A percentile compares a stretch with the other conserved stretches of the same genome.
phyloP scores from a whole-genome alignment of 2,888 invertebrate species.

The Myopa tessellatipennis region DNA sequence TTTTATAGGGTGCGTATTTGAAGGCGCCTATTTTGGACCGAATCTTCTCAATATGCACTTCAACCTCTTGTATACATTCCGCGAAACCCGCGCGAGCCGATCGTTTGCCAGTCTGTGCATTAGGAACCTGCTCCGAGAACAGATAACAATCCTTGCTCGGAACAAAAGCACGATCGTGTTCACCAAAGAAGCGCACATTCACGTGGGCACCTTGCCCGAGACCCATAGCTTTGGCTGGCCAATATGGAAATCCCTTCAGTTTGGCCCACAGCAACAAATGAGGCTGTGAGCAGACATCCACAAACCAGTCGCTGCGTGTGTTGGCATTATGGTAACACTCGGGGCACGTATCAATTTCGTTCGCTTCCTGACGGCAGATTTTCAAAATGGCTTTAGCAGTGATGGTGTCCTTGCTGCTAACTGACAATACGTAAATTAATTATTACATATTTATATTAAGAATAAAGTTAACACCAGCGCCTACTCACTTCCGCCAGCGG shows the following conservation, averaged over 20 bases:
- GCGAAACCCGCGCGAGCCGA: conserved; percentile 69
- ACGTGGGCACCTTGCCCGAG: conserved; percentile 76
- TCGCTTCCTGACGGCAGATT: conserved; percentile 87
- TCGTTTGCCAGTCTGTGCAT: conserved; percentile 66
- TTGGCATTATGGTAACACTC: conserved; percentile 92
- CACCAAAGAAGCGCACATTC: conserved; percentile 94
- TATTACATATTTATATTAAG: not conserved
- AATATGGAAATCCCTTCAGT: conserved; percentile 94
- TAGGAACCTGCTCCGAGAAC: conserved; percentile 81
- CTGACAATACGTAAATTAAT: conserved; percentile 56
- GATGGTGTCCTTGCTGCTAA: conserved; percentile 79
- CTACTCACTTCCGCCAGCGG: conserved; percentile 87
- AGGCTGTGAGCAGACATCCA: conserved; percentile 89
- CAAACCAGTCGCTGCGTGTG: conserved; percentile 87
- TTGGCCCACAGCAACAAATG: conserved; percentile 96
- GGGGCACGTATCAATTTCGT: conserved; percentile 92
- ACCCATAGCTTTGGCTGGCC: conserved; percentile 95
- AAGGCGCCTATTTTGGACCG: conserved; percentile 79
- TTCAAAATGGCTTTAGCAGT: conserved; percentile 84
- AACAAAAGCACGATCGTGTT: conserved; percentile 94
- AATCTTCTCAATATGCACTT: conserved; percentile 80
- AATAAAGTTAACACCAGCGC: not conserved
- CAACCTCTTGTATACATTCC: conserved; percentile 78
- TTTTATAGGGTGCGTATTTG: conserved; percentile 78
- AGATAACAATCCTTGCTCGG: conserved; percentile 85